phyloP scores from a whole-genome alignment of 2,113 vertebrate species.

The Tachuris rubrigastra region DNA sequence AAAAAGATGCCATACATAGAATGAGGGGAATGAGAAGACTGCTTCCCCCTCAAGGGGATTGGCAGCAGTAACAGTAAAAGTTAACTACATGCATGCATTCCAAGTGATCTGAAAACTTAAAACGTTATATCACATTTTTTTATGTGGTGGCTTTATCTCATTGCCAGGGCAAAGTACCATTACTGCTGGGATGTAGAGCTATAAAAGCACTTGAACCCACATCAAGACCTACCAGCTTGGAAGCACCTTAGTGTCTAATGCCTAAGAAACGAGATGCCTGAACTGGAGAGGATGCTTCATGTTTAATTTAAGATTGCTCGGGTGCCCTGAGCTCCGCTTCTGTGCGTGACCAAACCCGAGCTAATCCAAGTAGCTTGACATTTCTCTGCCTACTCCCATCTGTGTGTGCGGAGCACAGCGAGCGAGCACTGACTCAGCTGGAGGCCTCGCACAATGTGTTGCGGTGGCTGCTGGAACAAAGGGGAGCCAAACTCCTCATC shows the following conservation, averaged over 20 bases:
- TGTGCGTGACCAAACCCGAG: conserved; percentile 22
- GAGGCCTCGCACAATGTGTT: neutral
- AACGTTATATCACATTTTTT: neutral
- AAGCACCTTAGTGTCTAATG: neutral
- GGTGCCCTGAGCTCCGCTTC: neutral
- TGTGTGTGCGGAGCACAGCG: neutral
- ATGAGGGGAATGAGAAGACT: neutral
- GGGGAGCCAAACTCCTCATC: conserved; percentile 11
- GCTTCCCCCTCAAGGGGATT: conserved; percentile 31
- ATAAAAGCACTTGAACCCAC: neutral
- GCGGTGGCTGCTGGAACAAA: neutral
- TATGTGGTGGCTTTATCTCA: neutral
- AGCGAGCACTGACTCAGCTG: conserved; percentile 37
- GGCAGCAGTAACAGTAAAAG: neutral
- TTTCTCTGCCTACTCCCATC: conserved; percentile 64
- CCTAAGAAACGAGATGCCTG: neutral
- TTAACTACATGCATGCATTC: conserved; percentile 2
- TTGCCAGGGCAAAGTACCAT: neutral
- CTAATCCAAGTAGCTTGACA: conserved; percentile 54
- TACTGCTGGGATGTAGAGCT: neutral
- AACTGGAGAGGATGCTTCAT: neutral
- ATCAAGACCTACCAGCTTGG: neutral
- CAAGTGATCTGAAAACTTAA: conserved; percentile 15
- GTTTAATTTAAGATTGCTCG: neutral
- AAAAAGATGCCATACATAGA: conserved; percentile 11